A percentile compares a stretch with the other conserved stretches of the same genome.
These are phyloP conservation scores for Drosophila nasuta DNA, from an alignment of 1,140 invertebrate genomes.

Conservation along the genomic window DNA sequence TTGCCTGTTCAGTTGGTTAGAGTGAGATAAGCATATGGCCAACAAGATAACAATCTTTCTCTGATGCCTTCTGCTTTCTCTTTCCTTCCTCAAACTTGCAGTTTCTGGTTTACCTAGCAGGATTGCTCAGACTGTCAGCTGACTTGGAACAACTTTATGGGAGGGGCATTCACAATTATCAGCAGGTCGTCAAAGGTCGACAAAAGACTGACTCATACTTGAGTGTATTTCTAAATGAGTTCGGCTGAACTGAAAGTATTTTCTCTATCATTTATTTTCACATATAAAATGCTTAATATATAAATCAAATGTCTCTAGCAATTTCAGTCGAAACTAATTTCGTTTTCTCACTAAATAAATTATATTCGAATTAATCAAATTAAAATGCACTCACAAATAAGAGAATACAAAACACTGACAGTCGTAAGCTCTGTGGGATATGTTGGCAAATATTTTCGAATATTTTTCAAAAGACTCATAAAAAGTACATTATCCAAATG, in stretches of 20 bases:
- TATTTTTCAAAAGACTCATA: constrained; percentile 35
- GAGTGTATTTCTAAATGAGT: not conserved
- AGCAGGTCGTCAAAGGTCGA: constrained; percentile 5
- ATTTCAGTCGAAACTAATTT: constrained; percentile 18
- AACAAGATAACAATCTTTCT: constrained; percentile 9
- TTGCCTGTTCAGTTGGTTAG: constrained; percentile 1
- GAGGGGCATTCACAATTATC: constrained; percentile 12
- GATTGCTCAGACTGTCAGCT: not conserved
- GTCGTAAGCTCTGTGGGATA: constrained; percentile 25
- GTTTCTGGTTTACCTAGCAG: not conserved
- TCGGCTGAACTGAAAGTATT: not conserved
- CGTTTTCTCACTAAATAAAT: constrained; percentile 21
- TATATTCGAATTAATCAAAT: constrained; percentile 60
- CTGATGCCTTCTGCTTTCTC: not conserved
- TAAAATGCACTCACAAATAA: constrained; percentile 56
- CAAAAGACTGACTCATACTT: not conserved
- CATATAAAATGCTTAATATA: not conserved
- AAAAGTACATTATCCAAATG: constrained; percentile 64
- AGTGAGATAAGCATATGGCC: constrained; percentile 10
- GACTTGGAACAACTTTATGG: constrained; percentile 12
- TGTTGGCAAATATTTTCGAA: constrained; percentile 55
- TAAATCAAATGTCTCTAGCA: constrained; percentile 3
- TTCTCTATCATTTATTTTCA: not conserved
- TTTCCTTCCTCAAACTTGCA: constrained; percentile 9
- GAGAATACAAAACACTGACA: constrained; percentile 15